Evolutionary conservation across 2,888 invertebrate species (phyloP), one percentile per base, ranked within the genome.

Genomic region (Drosophila anomelani): DNA sequence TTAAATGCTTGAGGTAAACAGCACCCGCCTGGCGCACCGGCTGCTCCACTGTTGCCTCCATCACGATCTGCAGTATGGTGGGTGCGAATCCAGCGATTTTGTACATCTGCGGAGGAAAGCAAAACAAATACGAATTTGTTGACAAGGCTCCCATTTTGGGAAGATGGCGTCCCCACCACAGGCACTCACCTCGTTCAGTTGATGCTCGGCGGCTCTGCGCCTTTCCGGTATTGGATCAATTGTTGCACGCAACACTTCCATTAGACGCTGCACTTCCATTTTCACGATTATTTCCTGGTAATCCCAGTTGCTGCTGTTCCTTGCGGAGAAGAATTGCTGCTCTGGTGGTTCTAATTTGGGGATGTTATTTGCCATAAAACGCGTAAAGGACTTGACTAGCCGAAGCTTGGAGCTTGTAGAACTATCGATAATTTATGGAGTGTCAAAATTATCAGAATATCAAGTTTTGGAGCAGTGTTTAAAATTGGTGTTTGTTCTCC

Each of bases 31-130:
- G 99, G 77, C 99, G 94, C 0, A 98, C 96, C 76, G 98, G 97
- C 94, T 97, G 95, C 76, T 98, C 96, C 53, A 98, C 94, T 82
- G 97, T 97, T 88, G 95, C 95, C 92, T 95, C 95, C 97, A 98
- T 98, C 63, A 99, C 96, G 74, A 99, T 96, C 95, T 98, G 98
- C 58, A 99, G 94, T 68, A 99, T 94, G 53, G 96, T 95, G 56
- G 99, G 99, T 56, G 97, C 96, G 93, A 99, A 99, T 26, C 98
- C 98, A 92, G 98, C 98, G 76, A 99, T 98, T 94, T 97, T 97
- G 92, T 97, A 96, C 81, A 97, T 95, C 97, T 97, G 89, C 90
- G 71, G 61, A 49, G 15, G 38, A 55, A 53, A 53, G 38, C 47
- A 63, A 20, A 17, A n/a, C 29, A 26, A 2, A 13, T 67, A 32